Conservation (phyloP, 2,113 vertebrate species). For the Indri indri region DNA sequence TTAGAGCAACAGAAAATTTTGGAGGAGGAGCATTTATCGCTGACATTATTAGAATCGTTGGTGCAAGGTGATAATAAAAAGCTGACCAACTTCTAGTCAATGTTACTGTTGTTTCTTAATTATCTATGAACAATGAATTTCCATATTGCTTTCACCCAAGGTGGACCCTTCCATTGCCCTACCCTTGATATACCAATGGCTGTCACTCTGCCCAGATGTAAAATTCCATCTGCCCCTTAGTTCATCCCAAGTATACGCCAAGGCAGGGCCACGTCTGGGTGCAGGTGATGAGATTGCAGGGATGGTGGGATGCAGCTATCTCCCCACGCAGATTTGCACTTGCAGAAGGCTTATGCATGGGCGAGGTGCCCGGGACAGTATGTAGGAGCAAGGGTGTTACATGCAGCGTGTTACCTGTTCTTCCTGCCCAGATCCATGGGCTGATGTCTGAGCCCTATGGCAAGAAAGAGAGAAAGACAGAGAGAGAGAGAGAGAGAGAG, state of each 20-base stretch:
- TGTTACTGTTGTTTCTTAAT: background rate
- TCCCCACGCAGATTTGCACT: background rate
- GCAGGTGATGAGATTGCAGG: background rate
- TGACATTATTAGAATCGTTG: background rate
- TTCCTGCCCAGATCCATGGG: background rate
- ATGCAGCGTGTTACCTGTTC: background rate
- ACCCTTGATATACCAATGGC: background rate
- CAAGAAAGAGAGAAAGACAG: background rate
- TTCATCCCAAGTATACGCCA: background rate
- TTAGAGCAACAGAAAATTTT: background rate
- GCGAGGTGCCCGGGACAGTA: background rate
- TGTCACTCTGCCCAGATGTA: background rate
- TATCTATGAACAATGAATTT: background rate
- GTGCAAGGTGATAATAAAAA: background rate
- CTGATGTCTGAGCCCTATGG: accelerated
- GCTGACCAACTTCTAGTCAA: background rate
- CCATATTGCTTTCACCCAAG: background rate
- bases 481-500: background rate
- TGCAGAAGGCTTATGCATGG: background rate
- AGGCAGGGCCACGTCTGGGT: background rate
- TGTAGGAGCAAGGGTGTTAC: background rate
- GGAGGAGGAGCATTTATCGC: background rate
- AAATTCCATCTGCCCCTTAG: background rate
- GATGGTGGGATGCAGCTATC: background rate
- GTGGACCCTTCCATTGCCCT: background rate